Evolutionary conservation across 2,888 invertebrate species (phyloP).

Genomic region (Microctonus hyperodae): DNA sequence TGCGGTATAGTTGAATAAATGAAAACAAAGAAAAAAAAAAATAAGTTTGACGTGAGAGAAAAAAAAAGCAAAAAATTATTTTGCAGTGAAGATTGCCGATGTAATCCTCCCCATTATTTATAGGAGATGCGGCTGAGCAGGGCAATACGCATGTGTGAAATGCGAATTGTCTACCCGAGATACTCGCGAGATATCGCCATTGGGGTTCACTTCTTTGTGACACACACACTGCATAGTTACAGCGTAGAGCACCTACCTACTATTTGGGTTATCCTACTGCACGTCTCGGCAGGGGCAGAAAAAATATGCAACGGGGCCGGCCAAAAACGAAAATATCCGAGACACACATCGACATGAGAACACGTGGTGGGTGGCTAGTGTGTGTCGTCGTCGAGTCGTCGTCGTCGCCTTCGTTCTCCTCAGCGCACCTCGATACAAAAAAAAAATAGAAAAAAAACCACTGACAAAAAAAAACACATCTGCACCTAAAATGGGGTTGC

Average conservation of each 20-base stretch:
- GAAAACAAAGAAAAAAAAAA: slow-evolving; percentile 27
- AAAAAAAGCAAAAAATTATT: slow-evolving; percentile 42
- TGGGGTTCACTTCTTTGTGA: slow-evolving; percentile 54
- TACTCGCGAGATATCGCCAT: slow-evolving; percentile 60
- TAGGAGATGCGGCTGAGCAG: slow-evolving; percentile 63
- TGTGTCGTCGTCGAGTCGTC: slow-evolving; percentile 40
- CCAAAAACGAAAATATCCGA: slow-evolving; percentile 41
- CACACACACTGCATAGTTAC: slow-evolving; percentile 62
- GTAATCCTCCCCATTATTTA: slow-evolving; percentile 63
- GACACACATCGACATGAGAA: slow-evolving; percentile 38
- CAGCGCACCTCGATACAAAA: slow-evolving; percentile 54
- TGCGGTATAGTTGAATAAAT: slow-evolving; percentile 20
- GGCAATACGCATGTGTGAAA: slow-evolving; percentile 52
- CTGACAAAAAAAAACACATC: slow-evolving; percentile 47
- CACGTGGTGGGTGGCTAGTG: slow-evolving; percentile 52
- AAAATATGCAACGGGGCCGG: slow-evolving; percentile 31
- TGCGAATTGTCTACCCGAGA: slow-evolving; percentile 55
- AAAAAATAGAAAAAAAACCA: slow-evolving; percentile 41
- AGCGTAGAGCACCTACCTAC: slow-evolving; percentile 61
- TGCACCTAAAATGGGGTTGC: slow-evolving; percentile 47
- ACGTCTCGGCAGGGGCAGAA: slow-evolving; percentile 48
- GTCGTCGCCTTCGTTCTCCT: slow-evolving; percentile 21
- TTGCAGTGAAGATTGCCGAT: slow-evolving; percentile 55
- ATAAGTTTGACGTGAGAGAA: slow-evolving; percentile 30
- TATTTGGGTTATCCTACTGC: slow-evolving; percentile 60